Conservation (phyloP, 2,888 invertebrate genomes). For the Incurvaria masculella region DNA sequence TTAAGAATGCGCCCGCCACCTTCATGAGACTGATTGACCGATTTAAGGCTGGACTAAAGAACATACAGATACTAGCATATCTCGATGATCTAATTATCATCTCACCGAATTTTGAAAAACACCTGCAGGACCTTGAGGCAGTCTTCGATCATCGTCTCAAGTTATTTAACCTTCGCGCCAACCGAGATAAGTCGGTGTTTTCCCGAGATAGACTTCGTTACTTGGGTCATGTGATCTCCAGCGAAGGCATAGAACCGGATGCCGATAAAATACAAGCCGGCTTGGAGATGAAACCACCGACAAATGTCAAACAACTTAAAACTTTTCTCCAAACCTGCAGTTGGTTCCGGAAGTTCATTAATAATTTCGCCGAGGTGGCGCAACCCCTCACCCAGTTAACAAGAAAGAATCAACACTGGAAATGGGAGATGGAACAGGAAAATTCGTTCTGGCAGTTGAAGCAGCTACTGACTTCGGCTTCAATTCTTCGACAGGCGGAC, state of each 20-base stretch:
- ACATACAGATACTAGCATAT: slow-evolving; percentile 15
- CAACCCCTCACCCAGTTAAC: slow-evolving; percentile 16
- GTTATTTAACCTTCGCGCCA: slow-evolving; percentile 11
- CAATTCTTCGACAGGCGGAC: slow-evolving; percentile 14
- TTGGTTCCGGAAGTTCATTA: slow-evolving; percentile 14
- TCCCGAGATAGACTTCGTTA: slow-evolving; percentile 4
- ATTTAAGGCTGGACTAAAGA: slow-evolving; percentile 12
- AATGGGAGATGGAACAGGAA: slow-evolving; percentile 10
- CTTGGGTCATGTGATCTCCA: slow-evolving; percentile 7
- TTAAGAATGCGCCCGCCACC: slow-evolving; percentile 20
- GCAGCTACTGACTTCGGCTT: slow-evolving; percentile 10
- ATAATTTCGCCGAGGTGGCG: slow-evolving; percentile 11
- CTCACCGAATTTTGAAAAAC: slow-evolving; percentile 14
- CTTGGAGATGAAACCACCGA: slow-evolving; percentile 4
- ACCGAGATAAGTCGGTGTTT: slow-evolving; percentile 9
- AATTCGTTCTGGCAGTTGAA: slow-evolving; percentile 14
- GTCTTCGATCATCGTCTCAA: slow-evolving; percentile 9
- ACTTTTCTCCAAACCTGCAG: slow-evolving; percentile 15
- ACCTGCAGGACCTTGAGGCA: slow-evolving; percentile 13
- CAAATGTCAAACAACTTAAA: slow-evolving; percentile 6
- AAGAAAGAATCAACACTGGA: slow-evolving; percentile 15
- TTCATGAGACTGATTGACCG: slow-evolving; percentile 21
- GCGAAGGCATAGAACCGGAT: slow-evolving; percentile 5
- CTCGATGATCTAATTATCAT: slow-evolving; percentile 19
- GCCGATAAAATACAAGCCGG: slow-evolving; percentile 4